Evolutionary conservation across 2,797 vertebrate genomes (phyloP), one percentile per base, ranked within the genome.

Genomic region (Chloroceryle amazona): DNA sequence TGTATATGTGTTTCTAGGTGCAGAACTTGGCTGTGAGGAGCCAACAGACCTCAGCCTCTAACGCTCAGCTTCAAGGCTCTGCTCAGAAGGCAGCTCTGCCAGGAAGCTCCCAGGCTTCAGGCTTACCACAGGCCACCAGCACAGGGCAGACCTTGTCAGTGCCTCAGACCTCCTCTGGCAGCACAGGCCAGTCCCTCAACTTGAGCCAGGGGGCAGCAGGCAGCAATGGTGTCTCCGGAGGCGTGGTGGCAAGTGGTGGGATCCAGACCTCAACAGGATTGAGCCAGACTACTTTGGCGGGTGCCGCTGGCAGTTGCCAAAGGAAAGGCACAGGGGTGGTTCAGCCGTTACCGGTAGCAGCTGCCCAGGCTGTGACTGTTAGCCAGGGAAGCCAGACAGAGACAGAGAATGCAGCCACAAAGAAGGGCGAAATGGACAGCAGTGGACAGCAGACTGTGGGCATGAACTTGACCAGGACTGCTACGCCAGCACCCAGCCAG

Each of bases 11-110:
- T 96, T 96, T 75, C 92, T 67, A 98, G 99, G 99, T 99, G 89
- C 99, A 99, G 98, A 99, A 99, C 96, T 97, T 99, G 96, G 99
- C 99, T 65, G 98, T 99, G 65, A 99, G 99, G 90, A 99, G 98
- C 86, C 98, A 98, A 63, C 97, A 98, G 98, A 96, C 98, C 98
- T 95, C 98, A 72, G 95, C 98, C 96, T 52, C 97, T 94, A 88
- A 98, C 85, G 73, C 97, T 75, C 98, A 96, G 44, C 98, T 98
- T 81, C 98, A 96, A 78, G 96, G 96, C 89, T 97, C 97, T 47
- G 82, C 97, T 89, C 98, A 97, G 96, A 98, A 98, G 97, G 94
- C 97, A 87, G 85, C 96, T 75, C 89, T 98, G 94, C 91, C 98
- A 1, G 98, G 98, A 66, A 95, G 96, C 75, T 95, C 98, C 83